Evolutionary conservation across 2,797 vertebrate genomes (phyloP).

Genomic region (Hozukius guyotensis): DNA sequence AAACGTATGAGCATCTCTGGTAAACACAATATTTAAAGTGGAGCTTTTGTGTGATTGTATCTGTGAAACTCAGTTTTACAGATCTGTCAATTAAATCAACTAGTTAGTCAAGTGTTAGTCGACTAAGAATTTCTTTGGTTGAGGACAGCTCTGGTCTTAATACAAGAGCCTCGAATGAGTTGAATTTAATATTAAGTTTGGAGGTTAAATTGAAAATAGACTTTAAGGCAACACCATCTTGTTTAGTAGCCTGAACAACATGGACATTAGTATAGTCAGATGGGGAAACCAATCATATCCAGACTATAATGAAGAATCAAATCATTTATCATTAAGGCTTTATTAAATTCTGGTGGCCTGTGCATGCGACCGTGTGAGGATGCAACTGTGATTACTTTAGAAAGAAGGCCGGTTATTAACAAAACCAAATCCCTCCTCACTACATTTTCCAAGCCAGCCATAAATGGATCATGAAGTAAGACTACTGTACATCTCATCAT

Average conservation of each 20-base stretch:
- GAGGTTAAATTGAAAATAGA: neutral
- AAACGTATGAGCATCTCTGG: no score
- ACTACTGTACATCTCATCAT: neutral
- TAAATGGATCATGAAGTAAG: neutral
- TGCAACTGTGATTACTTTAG: neutral
- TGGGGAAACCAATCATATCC: neutral
- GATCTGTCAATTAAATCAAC: no score
- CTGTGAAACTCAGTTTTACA: no score
- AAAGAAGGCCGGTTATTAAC: neutral
- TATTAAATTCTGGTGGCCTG: neutral
- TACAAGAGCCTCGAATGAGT: neutral
- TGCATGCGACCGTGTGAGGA: neutral
- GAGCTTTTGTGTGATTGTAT: no score
- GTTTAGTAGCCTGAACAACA: neutral
- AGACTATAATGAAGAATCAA: neutral
- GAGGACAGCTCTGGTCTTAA: no score
- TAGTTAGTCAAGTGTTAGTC: no score
- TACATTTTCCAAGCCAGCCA: neutral
- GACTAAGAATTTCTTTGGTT: no score
- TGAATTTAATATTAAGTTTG: neutral
- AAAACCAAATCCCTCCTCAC: neutral
- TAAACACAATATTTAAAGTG: no score
- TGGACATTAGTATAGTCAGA: neutral
- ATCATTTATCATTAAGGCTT: neutral
- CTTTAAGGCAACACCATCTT: neutral